Evolutionary conservation across 2,113 vertebrate species (phyloP), one percentile per base, ranked within the genome.

Genomic region (Lota lota): DNA sequence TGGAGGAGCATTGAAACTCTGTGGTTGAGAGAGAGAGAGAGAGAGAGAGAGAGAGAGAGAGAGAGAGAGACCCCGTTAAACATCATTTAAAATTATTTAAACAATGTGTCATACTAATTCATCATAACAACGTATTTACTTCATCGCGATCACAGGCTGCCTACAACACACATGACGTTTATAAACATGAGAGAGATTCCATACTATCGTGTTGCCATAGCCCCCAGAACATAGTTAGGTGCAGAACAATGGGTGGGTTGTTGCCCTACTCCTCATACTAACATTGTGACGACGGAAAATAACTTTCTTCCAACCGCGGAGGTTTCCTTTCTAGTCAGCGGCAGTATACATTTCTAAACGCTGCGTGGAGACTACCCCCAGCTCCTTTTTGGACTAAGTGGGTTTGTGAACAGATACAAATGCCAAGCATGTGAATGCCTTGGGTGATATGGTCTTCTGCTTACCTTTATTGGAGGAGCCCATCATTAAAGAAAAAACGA

Each of bases 1-100:
- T 90, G 88, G 91, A 92, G 93, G 92, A 90, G 93, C 94, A 95
- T 95, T 93, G 94, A 92, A 88, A 93, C 88, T 92, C 94, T 96
- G 93, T 28, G 28, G 28, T 58, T 73, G 88, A 66, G 91, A 77
- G 81, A 85, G 81, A 81, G 73, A 19, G 17, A 57, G 18, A 57
- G 17, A 17, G 36, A 40, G 36, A 28, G 36, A 40, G 36, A 40
- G 36, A 40, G 36, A 40, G 36, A 40, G 36, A 40, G 36, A 28
- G 36, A 80, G 59, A 56, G 2, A 21, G 22, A 72, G 40, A 0
- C 14, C 16, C 57, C 24, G 40, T 47, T 47, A 47, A 47, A 47
- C 40, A 47, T 47, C 40, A n/a, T n/a, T n/a, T n/a, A 47, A 47
- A 7, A 47, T 14, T 8, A 47, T 47, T 47, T 8, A 47, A 47